Evolutionary conservation across 2,113 vertebrate genomes (phyloP), one percentile per base, ranked within the genome.

Genomic region (Fregetta grallaria): DNA sequence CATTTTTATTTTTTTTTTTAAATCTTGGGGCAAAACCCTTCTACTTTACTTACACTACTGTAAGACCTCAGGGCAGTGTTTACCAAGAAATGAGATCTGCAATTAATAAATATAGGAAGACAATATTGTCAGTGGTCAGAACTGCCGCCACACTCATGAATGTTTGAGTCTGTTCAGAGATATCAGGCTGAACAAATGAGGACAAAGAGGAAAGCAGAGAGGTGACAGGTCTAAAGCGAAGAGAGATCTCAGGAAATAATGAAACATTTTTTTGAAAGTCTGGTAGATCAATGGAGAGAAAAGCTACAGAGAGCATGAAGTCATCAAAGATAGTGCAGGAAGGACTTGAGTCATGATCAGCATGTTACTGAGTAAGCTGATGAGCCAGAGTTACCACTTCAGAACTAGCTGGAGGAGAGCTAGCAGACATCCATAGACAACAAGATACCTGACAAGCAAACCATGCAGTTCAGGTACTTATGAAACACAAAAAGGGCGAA

Each of bases 361-460:
- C 70, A 45, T 26, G 66, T 50, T 95, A 74, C 32, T 77, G 58
- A 95, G 80, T 91, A 86, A 92, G 77, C 66, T 75, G 84, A 87
- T 82, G 84, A 91, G 66, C 79, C 84, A 91, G 50, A 86, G 36
- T 19, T 85, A 73, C 27, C 19, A 15, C 70, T 66, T 81, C 77
- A 91, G 52, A 59, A 52, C 34, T 22, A 30, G n/a, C 76, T 63
- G 36, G 61, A 78, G 52, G 73, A 47, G 50, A 92, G 76, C 10
- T 38, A 86, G 55, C 22, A 87, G 65, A 44, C 70, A 77, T 36
- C 76, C 2, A 3, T 1, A 44, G 70, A n/a, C 86, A 79, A 34
- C 18, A 34, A 59, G 18, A 36, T 38, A 88, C 30, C 19, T 17
- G 50, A 76, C 22, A 71, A 55, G 56, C 29, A 88, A 62, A 58